Evolutionary conservation across 2,888 invertebrate genomes (phyloP).

Genomic region (Amphipyra berbera): DNA sequence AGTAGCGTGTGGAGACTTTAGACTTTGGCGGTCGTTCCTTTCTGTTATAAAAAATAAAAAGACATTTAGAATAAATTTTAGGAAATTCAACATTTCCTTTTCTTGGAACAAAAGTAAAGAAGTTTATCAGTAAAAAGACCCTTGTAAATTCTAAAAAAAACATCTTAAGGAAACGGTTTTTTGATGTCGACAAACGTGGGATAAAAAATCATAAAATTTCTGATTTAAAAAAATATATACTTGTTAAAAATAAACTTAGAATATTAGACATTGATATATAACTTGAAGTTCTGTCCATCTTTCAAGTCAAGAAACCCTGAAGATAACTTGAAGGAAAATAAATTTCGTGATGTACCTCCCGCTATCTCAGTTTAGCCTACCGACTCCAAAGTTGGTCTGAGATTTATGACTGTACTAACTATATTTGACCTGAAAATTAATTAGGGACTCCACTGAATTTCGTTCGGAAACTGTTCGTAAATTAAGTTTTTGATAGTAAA

Average conservation of each 20-base stretch:
- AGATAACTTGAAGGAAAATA: constrained; percentile 32
- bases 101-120: no score
- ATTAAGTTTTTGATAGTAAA: constrained; percentile 37
- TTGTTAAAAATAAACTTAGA: not conserved
- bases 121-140: no score
- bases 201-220: no score
- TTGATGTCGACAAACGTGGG: no score
- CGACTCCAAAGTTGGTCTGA: constrained; percentile 61
- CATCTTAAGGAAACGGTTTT: no score
- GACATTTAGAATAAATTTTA: not conserved
- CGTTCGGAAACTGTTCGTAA: constrained; percentile 44
- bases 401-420: constrained; percentile 68
- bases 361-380: constrained; percentile 60
- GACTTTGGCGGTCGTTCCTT: constrained; percentile 14
- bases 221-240: no score
- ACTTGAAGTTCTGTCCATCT: not conserved
- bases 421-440: constrained; percentile 69
- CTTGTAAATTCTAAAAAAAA: no score
- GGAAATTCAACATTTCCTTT: no score
- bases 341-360: constrained; percentile 46
- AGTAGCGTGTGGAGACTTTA: constrained; percentile 27
- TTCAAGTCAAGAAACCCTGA: constrained; percentile 15
- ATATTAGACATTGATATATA: not conserved
- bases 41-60: not conserved
- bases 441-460: constrained; percentile 53